Percentiles rank a stretch among this genome's conserved stretches.
phyloP scores from a whole-genome alignment of 2,113 vertebrate genomes.

The Sporophila hypoxantha region DNA sequence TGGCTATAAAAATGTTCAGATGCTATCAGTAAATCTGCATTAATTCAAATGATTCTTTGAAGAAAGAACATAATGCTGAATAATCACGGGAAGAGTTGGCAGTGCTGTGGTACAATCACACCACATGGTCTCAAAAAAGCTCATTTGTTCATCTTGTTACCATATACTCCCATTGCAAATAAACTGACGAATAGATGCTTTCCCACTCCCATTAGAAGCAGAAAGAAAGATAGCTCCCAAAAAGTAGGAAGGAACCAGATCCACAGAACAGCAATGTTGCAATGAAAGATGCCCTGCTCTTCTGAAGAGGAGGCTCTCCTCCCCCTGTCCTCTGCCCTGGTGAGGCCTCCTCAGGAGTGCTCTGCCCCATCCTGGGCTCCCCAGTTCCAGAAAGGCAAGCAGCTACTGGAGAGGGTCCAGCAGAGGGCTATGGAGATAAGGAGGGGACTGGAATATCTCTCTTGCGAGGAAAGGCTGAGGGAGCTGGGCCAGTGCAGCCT shows the following conservation, averaged over 20 bases:
- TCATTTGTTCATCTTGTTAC: not conserved
- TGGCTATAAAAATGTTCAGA: not conserved
- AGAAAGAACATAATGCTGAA: not conserved
- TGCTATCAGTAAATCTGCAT: not conserved
- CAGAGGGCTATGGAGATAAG: not conserved
- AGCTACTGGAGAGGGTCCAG: not conserved
- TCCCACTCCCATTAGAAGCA: not conserved
- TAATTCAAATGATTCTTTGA: conserved; percentile 7
- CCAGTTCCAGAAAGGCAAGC: not conserved
- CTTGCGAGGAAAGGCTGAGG: not conserved
- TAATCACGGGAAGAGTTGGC: not conserved
- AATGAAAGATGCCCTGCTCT: not conserved
- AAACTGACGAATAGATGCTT: not conserved
- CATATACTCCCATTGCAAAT: not conserved
- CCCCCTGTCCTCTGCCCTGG: not conserved
- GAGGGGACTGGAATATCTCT: not conserved
- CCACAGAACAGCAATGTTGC: not conserved
- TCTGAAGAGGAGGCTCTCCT: not conserved
- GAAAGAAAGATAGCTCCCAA: not conserved
- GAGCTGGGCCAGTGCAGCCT: not conserved
- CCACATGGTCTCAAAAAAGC: not conserved
- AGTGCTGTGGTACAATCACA: not conserved
- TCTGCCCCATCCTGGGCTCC: not conserved
- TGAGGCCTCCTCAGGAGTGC: not conserved
- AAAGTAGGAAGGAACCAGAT: not conserved